Evolutionary conservation across 1,140 invertebrate genomes (phyloP).

Genomic region (Oedothorax gibbosus): DNA sequence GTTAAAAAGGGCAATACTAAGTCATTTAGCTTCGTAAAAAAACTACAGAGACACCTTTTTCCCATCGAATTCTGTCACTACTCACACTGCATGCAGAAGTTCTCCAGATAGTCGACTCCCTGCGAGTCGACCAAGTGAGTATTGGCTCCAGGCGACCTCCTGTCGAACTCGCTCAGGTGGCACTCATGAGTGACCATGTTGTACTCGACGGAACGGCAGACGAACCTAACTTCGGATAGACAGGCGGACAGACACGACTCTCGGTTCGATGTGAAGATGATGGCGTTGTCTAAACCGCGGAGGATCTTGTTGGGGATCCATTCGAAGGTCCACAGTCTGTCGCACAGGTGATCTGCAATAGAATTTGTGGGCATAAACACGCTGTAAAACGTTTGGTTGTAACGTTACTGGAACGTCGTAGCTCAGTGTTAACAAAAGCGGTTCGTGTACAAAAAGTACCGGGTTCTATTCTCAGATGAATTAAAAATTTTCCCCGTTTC

Average conservation of each 20-base stretch:
- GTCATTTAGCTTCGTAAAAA: no score
- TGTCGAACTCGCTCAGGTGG: slow-evolving; percentile 87
- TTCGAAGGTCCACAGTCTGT: slow-evolving; percentile 92
- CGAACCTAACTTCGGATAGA: slow-evolving; percentile 88
- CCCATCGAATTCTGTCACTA: background rate
- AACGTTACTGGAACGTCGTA: no score
- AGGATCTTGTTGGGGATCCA: slow-evolving; percentile 92
- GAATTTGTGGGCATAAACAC: no score
- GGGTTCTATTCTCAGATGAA: no score
- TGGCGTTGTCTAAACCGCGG: slow-evolving; percentile 86
- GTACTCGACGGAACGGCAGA: slow-evolving; percentile 91
- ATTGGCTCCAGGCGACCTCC: slow-evolving; percentile 80
- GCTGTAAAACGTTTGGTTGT: no score
- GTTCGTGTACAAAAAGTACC: no score
- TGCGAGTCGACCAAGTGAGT: slow-evolving; percentile 85
- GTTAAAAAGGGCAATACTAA: no score
- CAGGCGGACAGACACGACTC: slow-evolving; percentile 92
- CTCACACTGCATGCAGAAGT: slow-evolving; percentile 80
- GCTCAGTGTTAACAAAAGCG: no score
- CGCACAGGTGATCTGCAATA: slow-evolving; percentile 83
- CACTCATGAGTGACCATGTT: slow-evolving; percentile 93
- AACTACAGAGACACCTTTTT: no score
- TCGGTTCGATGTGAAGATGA: slow-evolving; percentile 92
- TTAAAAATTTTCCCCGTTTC: no score
- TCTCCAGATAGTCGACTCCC: slow-evolving; percentile 95